Evolutionary conservation across 2,113 vertebrate genomes (phyloP), one percentile per base, ranked within the genome.

Genomic region (Sturnus vulgaris): DNA sequence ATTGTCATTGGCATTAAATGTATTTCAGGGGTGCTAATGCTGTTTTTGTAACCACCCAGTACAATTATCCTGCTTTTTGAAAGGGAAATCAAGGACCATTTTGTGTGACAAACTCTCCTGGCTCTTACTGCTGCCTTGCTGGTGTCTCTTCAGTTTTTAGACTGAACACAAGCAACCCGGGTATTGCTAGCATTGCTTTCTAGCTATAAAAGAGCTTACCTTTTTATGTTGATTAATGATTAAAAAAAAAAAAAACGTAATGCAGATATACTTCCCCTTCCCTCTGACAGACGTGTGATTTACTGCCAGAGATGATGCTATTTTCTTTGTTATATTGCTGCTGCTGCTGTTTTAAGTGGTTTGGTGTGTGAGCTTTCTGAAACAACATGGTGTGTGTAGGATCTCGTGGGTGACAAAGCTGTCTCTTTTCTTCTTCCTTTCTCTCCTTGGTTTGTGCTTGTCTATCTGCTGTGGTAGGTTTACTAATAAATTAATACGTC

Each of bases 321-420:
- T 83, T 56, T 91, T 94, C 92, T 94, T 96, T 92, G 94, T 95
- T 97, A 37, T 87, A 60, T 95, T 95, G 95, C 94, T 97, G 96
- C 96, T 82, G 97, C 97, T 98, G 95, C 97, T 97, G 91, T 91
- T 97, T 90, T 95, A 92, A 92, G 82, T 96, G 96, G 86, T 90
- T 96, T 96, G 85, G 60, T 79, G 81, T 25, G 84, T 92, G 82
- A 90, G 53, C 93, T 93, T 95, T 90, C 88, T 80, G 87, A 35
- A 88, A 76, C 69, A 47, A 61, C 31, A 44, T 69, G 85, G 52
- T 82, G 89, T 31, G 60, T 79, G 90, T 88, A 91, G 84, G 90
- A 84, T 60, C 52, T 95, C 0, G n/a, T 88, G 87, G 95, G 82
- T 82, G 86, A 72, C 9, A 10, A 94, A 86, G 84, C 93, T 80